Evolutionary conservation across 2,797 vertebrate species (phyloP), one percentile per base, ranked within the genome.

Genomic region (Menidia menidia): DNA sequence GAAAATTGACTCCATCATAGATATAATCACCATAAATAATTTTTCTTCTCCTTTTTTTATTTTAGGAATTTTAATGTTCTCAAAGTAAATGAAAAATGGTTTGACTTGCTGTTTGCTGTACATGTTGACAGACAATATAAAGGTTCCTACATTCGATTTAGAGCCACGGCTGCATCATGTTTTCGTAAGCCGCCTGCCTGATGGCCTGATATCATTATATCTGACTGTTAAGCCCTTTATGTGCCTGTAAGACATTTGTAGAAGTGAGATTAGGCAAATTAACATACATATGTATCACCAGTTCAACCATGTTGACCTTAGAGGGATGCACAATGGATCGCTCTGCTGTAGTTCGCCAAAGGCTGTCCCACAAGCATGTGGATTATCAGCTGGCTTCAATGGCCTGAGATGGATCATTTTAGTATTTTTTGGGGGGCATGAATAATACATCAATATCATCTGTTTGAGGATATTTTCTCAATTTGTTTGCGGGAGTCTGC

Each of bases 181-280:
- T 89, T 90, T 83, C 82, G 76, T 90, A 86, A 92, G 83, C 75
- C 57, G 76, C 50, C 82, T 66, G 52, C 73, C 88, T 81, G 89
- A 91, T 92, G 87, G 86, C 88, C 90, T 88, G 90, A 93, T 93
- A 93, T 89, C 81, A 92, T 92, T 93, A 89, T 92, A 82, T 91
- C 60, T 85, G 76, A 85, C 87, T 89, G 88, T 92, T 92, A 92
- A 93, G 90, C 85, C 92, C 91, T 90, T 91, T 90, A 92, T 89
- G 85, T 92, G 92, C 89, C 92, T 92, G 90, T 92, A 91, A 93
- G 91, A 92, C 92, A 93, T 93, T 93, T 93, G 90, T 93, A 87
- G 85, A 86, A 76, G 89, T 85, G 83, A 94, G 92, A 93, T 94
- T 93, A 93, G 89, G 89, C 82, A 92, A 92, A 94, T 93, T 89